Evolutionary conservation across 2,113 vertebrate species (phyloP).

Genomic region (Gadus macrocephalus): DNA sequence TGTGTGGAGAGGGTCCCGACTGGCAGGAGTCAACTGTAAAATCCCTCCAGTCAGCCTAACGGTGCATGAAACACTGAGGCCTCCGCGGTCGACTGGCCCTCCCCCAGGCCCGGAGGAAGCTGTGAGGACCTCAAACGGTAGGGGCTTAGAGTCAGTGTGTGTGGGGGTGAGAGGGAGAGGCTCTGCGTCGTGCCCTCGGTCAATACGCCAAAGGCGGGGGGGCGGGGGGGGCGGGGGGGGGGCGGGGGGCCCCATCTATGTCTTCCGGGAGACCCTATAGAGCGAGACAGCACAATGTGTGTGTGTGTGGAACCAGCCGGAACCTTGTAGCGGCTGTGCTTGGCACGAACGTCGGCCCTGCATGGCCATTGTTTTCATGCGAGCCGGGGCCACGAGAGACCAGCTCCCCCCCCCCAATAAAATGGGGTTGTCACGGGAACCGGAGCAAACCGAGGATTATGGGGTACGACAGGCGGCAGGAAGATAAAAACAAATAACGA

Average conservation of each 20-base stretch:
- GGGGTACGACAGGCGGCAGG: neutral
- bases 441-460: too few species aligned
- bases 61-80: slow-evolving; percentile 63
- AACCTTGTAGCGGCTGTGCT: slow-evolving; percentile 10
- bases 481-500: too few species aligned
- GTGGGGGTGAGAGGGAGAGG: neutral
- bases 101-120: slow-evolving; percentile 44
- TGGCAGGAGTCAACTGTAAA: slow-evolving; percentile 49
- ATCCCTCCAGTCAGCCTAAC: slow-evolving; percentile 49
- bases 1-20: slow-evolving; percentile 7
- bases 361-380: slow-evolving; percentile 24
- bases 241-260: neutral
- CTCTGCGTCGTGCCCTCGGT: neutral
- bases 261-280: slow-evolving; percentile 28
- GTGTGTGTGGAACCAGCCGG: slow-evolving; percentile 44
- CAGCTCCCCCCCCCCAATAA: neutral
- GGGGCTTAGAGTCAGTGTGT: neutral
- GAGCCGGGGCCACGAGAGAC: slow-evolving; percentile 29
- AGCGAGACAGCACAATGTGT: slow-evolving; percentile 40
- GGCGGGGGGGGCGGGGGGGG: too few species aligned
- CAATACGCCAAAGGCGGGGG: neutral
- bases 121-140: slow-evolving; percentile 38
- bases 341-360: slow-evolving; percentile 21
- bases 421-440: neutral
- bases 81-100: slow-evolving; percentile 49